Conservation (phyloP, 2,888 invertebrate species). For the Diplolepis rosae region DNA sequence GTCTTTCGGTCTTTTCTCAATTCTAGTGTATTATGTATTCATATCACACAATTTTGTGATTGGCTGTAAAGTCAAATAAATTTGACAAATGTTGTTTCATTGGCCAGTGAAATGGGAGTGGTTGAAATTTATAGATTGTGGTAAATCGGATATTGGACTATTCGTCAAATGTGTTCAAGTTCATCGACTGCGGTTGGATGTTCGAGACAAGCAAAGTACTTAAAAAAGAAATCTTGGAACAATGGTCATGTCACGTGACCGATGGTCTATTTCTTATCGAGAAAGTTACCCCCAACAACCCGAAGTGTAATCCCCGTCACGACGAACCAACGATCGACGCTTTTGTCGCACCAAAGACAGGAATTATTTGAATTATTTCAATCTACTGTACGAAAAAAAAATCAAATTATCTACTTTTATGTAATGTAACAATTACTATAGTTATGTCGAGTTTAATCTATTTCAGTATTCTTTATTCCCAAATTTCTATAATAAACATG, state of each 20-base stretch:
- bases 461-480: too few species aligned
- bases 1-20: too few species aligned
- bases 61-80: background rate
- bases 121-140: background rate
- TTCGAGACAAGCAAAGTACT: background rate
- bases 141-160: constrained; percentile 12
- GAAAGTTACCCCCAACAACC: constrained; percentile 42
- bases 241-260: constrained; percentile 43
- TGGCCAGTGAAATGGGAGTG: background rate
- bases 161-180: background rate
- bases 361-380: too few species aligned
- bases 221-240: constrained; percentile 35
- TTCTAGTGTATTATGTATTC: too few species aligned
- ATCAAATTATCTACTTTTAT: too few species aligned
- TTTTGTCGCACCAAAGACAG: background rate
- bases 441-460: too few species aligned
- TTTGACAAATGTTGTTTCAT: background rate
- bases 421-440: too few species aligned
- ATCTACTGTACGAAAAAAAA: too few species aligned
- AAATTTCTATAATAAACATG: too few species aligned
- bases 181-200: background rate
- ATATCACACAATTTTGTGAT: too few species aligned
- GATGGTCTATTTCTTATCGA: constrained; percentile 45
- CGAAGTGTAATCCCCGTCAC: constrained; percentile 36
- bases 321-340: constrained; percentile 1